Percentiles rank a stretch among this genome's conserved stretches.
phyloP scores from a whole-genome alignment of 1,140 invertebrate genomes.

The Nilaparvata lugens region DNA sequence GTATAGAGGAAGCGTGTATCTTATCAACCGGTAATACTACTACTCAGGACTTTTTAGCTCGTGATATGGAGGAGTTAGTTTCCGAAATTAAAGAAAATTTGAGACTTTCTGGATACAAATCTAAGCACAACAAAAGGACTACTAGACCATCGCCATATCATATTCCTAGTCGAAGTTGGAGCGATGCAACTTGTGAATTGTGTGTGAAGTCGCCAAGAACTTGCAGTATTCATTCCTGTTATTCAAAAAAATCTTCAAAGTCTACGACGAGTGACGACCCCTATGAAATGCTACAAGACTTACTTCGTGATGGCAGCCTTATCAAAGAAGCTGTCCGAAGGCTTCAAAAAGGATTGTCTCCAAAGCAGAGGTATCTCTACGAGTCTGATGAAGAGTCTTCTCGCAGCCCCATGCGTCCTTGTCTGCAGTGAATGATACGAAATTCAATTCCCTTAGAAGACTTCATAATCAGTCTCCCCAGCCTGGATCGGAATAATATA shows the following conservation, averaged over 20 bases:
- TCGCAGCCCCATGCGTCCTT: conserved; percentile 20
- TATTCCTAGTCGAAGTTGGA: conserved; percentile 41
- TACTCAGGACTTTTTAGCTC: conserved; percentile 37
- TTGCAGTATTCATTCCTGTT: conserved; percentile 23
- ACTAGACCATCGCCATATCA: conserved; percentile 50
- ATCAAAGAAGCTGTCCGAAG: conserved; percentile 61
- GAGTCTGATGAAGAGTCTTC: conserved; percentile 41
- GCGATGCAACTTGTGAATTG: conserved; percentile 35
- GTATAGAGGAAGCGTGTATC: conserved; percentile 32
- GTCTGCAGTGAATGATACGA: conserved; percentile 8
- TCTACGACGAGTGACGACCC: conserved; percentile 44
- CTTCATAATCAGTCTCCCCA: no score
- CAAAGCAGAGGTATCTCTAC: conserved; percentile 40
- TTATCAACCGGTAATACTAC: conserved; percentile 21
- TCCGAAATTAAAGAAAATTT: conserved; percentile 60
- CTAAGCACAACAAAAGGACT: conserved; percentile 33
- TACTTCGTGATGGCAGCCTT: conserved; percentile 52
- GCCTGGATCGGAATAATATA: background rate
- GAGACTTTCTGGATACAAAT: conserved; percentile 42
- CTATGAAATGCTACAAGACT: conserved; percentile 53
- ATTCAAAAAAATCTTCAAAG: conserved; percentile 22
- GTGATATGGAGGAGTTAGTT: conserved; percentile 55
- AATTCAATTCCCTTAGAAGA: background rate
- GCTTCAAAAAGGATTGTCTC: conserved; percentile 44
- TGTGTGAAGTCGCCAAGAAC: conserved; percentile 25